phyloP scores from a whole-genome alignment of 2,113 vertebrate species.

The Mormyrus lacerda region DNA sequence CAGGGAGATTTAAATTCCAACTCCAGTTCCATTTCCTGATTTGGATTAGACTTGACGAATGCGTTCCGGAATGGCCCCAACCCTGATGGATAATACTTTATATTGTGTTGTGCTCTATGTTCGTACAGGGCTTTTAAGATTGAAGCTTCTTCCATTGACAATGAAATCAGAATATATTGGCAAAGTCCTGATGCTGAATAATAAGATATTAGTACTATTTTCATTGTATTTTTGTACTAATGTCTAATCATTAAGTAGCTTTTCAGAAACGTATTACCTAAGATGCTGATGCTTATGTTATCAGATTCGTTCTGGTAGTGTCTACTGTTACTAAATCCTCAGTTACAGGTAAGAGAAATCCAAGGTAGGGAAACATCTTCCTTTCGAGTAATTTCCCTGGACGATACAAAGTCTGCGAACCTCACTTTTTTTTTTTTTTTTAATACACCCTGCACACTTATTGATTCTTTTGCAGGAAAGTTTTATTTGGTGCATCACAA shows the following conservation, averaged over 20 bases:
- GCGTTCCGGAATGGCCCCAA: no score
- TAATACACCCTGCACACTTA: conserved; percentile 64
- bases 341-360: conserved; percentile 69
- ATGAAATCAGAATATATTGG: not conserved
- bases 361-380: conserved; percentile 67
- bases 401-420: conserved; percentile 63
- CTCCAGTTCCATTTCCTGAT: no score
- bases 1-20: no score
- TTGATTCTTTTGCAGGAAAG: conserved; percentile 62
- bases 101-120: not conserved
- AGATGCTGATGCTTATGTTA: not conserved
- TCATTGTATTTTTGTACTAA: not conserved
- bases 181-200: not conserved
- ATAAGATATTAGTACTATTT: not conserved
- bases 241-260: not conserved
- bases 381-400: conserved; percentile 73
- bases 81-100: not conserved
- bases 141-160: not conserved
- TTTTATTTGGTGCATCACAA: conserved; percentile 64
- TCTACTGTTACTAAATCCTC: conserved; percentile 41
- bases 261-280: not conserved
- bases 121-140: not conserved
- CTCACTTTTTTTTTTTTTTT: conserved; percentile 52
- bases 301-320: conserved; percentile 9
- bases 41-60: no score